Evolutionary conservation across 2,888 invertebrate species (phyloP), one percentile per base, ranked within the genome.

Genomic region (Andrena dorsata): DNA sequence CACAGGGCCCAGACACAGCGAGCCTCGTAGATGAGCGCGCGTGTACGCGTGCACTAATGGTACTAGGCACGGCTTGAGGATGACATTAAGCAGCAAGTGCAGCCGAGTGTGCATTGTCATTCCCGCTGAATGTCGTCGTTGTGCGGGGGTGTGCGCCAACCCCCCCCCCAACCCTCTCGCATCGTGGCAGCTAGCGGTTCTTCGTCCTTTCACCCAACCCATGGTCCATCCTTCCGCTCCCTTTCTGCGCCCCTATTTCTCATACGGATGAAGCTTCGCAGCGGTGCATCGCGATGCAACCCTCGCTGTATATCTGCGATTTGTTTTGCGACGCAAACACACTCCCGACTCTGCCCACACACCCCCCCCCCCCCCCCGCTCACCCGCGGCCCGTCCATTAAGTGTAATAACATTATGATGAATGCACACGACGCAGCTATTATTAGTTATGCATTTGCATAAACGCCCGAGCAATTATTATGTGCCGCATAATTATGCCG

Each of bases 41-140:
- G 47, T 23, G 85, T 83, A 82, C 83, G 85, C 86, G 85, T 83
- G 88, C 88, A 83, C 87, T 90, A 90, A 90, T 90, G 89, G 90
- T 82, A 86, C 90, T 87, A 83, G 89, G 85, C 88, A 86, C 89
- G 83, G 89, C 90, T 90, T 86, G 87, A 85, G 87, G 88, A 85
- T 89, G 89, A 90, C 89, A 88, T 90, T 90, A 90, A 90, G 87
- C 89, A 87, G 88, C 85, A 86, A 89, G 88, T 86, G 89, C 89
- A 86, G 76, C 88, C 76, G 80, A 88, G 86, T 88, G 86, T 86
- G 89, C 88, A 89, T 89, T 88, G 89, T 89, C 89, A 88, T 88
- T 81, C 85, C 77, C 78, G 88, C 61, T 88, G 88, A 88, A 89
- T 84, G 79, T 80, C 82, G 81, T 81, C 82, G 84, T 63, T 80